phyloP scores from a whole-genome alignment of 2,888 invertebrate genomes.

The Dermolepida albohirtum region DNA sequence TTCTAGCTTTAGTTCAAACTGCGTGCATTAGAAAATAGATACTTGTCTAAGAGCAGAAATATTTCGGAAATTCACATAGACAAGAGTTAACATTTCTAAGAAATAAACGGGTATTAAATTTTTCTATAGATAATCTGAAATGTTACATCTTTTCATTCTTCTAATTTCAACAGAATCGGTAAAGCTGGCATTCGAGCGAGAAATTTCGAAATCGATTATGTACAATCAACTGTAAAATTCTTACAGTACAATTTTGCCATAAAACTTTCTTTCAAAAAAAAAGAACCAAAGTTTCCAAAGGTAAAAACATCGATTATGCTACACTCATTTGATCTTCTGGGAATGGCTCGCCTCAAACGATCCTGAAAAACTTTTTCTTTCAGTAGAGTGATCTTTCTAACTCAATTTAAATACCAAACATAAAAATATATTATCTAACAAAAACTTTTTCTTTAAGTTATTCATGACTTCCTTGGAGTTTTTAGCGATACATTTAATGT shows the following conservation, averaged over 20 bases:
- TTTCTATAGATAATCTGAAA: too few species aligned
- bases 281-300: slow-evolving; percentile 5
- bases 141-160: too few species aligned
- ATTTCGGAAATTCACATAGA: too few species aligned
- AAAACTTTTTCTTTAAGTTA: neutral
- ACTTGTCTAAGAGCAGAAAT: too few species aligned
- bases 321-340: slow-evolving; percentile 7
- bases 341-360: slow-evolving; percentile 14
- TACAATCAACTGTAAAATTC: slow-evolving; percentile 12
- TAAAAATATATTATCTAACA: slow-evolving; percentile 21
- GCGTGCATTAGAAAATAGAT: too few species aligned
- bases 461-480: too few species aligned
- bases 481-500: too few species aligned
- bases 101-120: too few species aligned
- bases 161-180: too few species aligned
- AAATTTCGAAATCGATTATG: neutral
- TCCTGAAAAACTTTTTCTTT: slow-evolving; percentile 14
- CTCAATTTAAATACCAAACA: slow-evolving; percentile 20
- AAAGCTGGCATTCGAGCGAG: neutral
- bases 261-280: slow-evolving; percentile 7
- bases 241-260: neutral
- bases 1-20: too few species aligned
- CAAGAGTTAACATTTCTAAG: too few species aligned
- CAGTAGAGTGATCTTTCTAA: neutral
- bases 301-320: slow-evolving; percentile 16